Base-by-base conservation (phyloP, 2,888 invertebrate species). In the Drosophila rellima region DNA sequence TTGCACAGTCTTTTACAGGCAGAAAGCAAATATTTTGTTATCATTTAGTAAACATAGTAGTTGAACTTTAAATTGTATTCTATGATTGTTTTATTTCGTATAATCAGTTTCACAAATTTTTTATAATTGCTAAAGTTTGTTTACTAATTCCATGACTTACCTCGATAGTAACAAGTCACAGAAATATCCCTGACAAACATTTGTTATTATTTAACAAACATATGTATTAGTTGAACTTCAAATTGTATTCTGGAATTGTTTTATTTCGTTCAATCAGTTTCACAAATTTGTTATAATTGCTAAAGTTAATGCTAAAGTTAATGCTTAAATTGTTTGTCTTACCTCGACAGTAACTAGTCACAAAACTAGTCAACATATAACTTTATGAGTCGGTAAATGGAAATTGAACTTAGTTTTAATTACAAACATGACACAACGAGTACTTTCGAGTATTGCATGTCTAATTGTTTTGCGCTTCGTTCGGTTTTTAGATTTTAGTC, bases 381-480 rank as follows among this genome's bases (percentile, higher is more conserved):
- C 55, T 61, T 52, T 11, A 51, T 37, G 44, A 57, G 33, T 26
- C 42, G 18, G 7, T 59, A 59, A 67, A 59, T 72, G 54, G 42
- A 59, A 72, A 67, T 37, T 42, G 42, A 63, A 62, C 31, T 56
- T 42, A 13, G 44, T 63, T 76, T 90, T 89, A 88, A 90, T 87
- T 90, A 85, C 89, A 88, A 82, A 47, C 86, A 84, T 90, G 78
- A 75, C 78, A 75, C 45, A 70, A 63, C 59, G 23, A 65, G 52
- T 56, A 88, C 89, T 90, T 90, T 90, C 91, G 55, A 90, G 86
- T 86, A 90, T 90, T 84, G 89, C 90, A 90, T 90, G 89, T 88
- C 88, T 78, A 86, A 84, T 86, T 82, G 89, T 73, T 84, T 81
- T 84, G 82, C 85, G 89, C 88, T 85, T 81, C 70, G 77, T 63